phyloP scores from a whole-genome alignment of 2,113 vertebrate species.

The Myrmecobius fasciatus region DNA sequence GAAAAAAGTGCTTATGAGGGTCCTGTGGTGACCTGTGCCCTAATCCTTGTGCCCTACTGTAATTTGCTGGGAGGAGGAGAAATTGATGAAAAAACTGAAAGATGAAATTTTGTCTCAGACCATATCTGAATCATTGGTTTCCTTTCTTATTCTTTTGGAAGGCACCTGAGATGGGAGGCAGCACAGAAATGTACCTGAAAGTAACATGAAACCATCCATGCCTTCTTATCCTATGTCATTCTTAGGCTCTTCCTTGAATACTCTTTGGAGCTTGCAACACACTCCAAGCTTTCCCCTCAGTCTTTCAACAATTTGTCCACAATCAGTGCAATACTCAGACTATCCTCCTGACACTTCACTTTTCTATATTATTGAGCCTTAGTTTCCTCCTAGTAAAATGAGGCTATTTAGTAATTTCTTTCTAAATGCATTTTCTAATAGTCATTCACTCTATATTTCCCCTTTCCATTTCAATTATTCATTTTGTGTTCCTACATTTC shows the following conservation, averaged over 20 bases:
- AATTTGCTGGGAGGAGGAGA: neutral
- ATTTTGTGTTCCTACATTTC: neutral
- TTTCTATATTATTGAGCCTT: neutral
- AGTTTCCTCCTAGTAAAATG: neutral
- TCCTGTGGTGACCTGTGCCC: neutral
- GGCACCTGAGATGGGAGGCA: neutral
- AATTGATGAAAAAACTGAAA: neutral
- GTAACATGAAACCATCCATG: neutral
- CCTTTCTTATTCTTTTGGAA: neutral
- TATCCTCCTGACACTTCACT: neutral
- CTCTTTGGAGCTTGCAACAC: neutral
- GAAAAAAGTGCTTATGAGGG: neutral
- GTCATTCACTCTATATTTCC: neutral
- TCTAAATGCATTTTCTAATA: neutral
- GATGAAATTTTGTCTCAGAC: neutral
- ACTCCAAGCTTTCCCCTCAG: neutral
- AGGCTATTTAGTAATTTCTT: neutral
- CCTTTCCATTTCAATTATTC: neutral
- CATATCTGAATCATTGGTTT: neutral
- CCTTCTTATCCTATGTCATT: neutral
- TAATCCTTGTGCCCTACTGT: neutral
- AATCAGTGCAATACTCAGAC: neutral
- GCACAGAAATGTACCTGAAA: neutral
- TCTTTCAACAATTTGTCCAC: neutral
- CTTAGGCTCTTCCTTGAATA: neutral